Base-by-base conservation (phyloP, 2,888 invertebrate species). In the Synanthedon formicaeformis region DNA sequence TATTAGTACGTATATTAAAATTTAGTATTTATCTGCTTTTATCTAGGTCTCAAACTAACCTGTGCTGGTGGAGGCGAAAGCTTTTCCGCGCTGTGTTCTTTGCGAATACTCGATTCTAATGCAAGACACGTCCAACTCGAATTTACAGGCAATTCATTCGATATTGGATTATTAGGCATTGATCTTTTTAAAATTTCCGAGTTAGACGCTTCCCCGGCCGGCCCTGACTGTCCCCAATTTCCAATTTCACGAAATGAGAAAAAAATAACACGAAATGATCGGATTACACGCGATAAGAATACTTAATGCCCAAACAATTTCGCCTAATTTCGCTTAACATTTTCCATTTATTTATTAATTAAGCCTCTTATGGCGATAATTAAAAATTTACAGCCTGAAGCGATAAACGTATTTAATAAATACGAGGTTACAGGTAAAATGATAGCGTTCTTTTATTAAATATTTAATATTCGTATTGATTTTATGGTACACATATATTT, bases 141-240 rank as follows among this genome's bases (percentile, higher is more conserved):
- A 85, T 85, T 85, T 85, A 77, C 81, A 80, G 78, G 68, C 84
- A 75, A 83, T 85, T 85, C 85, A 84, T 83, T 80, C 76, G 76
- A 79, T 80, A 83, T 84, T 78, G 80, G 84, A 85, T 85, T 85
- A 85, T 85, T 82, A 83, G 78, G 81, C 76, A 82, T 81, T 81
- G 86, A 84, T 85, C 83, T 81, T 78, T 83, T 76, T 73, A 75
- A 78, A 81, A 76, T 71, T 73, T 71, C 63, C 55, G 60, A 65
- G 65, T 64, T 54, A 57, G 55, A 55, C 54, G 56, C 54, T 55
- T 57, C 57, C 49, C 40, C 51, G 40, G 49, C 51, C 52, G 54
- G 54, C 27, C 62, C 57, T 56, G 63, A 64, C 64, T 71, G 75
- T 73, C 73, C 76, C 71, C 67, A 71, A 73, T 71, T 69, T 69